Percentiles rank a stretch among this genome's conserved stretches.
Conservation (phyloP, 2,797 vertebrate genomes). For the Morus bassanus region DNA sequence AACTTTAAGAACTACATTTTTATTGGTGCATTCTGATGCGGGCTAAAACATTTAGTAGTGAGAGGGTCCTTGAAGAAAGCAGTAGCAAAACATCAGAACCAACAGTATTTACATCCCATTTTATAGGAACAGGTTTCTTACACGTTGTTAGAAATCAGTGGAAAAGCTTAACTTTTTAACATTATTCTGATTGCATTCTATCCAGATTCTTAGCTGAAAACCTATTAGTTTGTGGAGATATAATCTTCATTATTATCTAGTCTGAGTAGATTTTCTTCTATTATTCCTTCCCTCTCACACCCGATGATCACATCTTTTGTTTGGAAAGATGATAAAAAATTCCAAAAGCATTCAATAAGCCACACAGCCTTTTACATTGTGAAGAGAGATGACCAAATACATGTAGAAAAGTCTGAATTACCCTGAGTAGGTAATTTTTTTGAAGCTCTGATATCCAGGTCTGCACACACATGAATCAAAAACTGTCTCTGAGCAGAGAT, state of each 20-base stretch:
- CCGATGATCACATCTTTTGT: not conserved
- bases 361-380: not conserved
- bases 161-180: not conserved
- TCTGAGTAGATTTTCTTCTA: not conserved
- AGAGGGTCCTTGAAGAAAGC: not conserved
- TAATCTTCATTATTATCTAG: not conserved
- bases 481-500: not conserved
- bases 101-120: not conserved
- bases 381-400: not conserved
- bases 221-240: not conserved
- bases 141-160: not conserved
- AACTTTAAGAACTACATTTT: not conserved
- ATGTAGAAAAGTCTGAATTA: not conserved
- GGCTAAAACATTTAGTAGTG: not conserved
- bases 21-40: not conserved
- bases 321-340: conserved; percentile 6
- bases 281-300: not conserved
- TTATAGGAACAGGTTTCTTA: not conserved
- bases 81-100: not conserved
- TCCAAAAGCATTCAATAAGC: not conserved
- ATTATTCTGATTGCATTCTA: not conserved
- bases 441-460: not conserved
- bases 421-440: not conserved
- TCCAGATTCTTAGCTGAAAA: not conserved
- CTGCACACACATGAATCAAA: not conserved